Percentiles rank a stretch among this genome's conserved stretches.
These are phyloP conservation scores for Mythimna albipuncta DNA, from an alignment of 2,888 invertebrate species.

Conservation along the genomic window DNA sequence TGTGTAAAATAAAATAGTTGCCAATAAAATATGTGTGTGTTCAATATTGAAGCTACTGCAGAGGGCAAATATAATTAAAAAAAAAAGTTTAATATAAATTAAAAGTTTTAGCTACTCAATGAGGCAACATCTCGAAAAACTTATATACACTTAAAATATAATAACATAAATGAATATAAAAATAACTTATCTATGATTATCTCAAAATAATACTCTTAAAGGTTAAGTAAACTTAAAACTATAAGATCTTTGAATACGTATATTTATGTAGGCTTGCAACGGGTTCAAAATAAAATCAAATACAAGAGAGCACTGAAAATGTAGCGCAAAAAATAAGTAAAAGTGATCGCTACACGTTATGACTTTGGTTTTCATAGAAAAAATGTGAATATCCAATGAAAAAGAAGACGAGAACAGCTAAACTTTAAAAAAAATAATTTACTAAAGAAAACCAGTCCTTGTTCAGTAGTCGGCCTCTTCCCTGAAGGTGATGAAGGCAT, in stretches of 20 bases:
- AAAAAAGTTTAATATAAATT: slow-evolving; percentile 11
- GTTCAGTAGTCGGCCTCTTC: slow-evolving; percentile 88
- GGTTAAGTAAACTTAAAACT: slow-evolving; percentile 33
- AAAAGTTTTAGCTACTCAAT: slow-evolving; percentile 60
- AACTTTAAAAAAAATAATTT: slow-evolving; percentile 27
- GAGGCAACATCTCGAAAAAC: slow-evolving; percentile 53
- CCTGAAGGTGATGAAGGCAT: slow-evolving; percentile 91
- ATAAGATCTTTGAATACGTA: slow-evolving; percentile 45
- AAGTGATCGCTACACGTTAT: not conserved
- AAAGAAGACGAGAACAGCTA: slow-evolving; percentile 16
- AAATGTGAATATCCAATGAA: not conserved
- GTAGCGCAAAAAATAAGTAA: not conserved
- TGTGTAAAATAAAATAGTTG: slow-evolving; percentile 36
- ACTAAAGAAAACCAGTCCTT: slow-evolving; percentile 30
- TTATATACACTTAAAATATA: slow-evolving; percentile 42
- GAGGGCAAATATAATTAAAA: slow-evolving; percentile 62
- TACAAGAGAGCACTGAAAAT: slow-evolving; percentile 33
- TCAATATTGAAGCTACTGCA: slow-evolving; percentile 67
- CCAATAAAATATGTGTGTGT: slow-evolving; percentile 25
- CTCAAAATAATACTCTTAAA: slow-evolving; percentile 57
- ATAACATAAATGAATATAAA: slow-evolving; percentile 25
- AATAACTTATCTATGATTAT: slow-evolving; percentile 47
- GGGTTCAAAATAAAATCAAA: slow-evolving; percentile 38
- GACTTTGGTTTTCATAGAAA: slow-evolving; percentile 19
- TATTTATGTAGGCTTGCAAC: slow-evolving; percentile 41